A percentile compares a stretch with the other conserved stretches of the same genome.
phyloP scores from a whole-genome alignment of 2,113 vertebrate genomes.

The Malaclemys terrapin region DNA sequence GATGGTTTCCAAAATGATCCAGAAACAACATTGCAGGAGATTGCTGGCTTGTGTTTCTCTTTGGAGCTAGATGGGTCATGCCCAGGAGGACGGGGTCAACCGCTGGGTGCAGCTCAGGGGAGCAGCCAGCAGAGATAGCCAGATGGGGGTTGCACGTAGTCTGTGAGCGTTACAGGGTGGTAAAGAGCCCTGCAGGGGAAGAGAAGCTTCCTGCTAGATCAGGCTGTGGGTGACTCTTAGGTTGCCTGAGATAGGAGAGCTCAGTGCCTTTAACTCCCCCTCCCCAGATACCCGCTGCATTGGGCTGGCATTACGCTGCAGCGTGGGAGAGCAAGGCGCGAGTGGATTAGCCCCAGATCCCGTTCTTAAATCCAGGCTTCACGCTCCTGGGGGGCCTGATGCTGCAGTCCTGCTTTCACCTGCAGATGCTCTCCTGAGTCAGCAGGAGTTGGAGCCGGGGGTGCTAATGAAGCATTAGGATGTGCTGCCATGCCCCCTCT shows the following conservation, averaged over 20 bases:
- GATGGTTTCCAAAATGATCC: conserved; percentile 33
- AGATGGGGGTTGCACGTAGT: background rate
- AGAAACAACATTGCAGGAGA: background rate
- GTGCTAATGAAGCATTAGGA: background rate
- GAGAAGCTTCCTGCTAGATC: accelerated
- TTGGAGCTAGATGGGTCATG: accelerated
- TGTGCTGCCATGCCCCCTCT: background rate
- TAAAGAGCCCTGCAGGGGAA: accelerated
- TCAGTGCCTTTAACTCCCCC: background rate
- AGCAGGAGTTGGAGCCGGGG: background rate
- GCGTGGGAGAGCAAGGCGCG: background rate
- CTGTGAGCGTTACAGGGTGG: accelerated
- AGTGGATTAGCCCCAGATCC: background rate
- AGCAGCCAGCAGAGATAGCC: background rate
- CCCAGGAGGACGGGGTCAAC: background rate
- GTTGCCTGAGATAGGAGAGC: background rate
- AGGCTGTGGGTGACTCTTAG: background rate
- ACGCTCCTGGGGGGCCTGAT: accelerated
- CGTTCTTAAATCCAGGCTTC: background rate
- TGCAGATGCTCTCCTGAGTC: background rate
- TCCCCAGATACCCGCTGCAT: background rate
- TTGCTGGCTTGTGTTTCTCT: conserved; percentile 19
- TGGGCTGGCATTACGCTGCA: background rate
- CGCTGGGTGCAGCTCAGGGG: conserved; percentile 3
- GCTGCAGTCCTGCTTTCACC: accelerated